phyloP scores from a whole-genome alignment of 2,888 invertebrate genomes.

The Pelosia muscerda region DNA sequence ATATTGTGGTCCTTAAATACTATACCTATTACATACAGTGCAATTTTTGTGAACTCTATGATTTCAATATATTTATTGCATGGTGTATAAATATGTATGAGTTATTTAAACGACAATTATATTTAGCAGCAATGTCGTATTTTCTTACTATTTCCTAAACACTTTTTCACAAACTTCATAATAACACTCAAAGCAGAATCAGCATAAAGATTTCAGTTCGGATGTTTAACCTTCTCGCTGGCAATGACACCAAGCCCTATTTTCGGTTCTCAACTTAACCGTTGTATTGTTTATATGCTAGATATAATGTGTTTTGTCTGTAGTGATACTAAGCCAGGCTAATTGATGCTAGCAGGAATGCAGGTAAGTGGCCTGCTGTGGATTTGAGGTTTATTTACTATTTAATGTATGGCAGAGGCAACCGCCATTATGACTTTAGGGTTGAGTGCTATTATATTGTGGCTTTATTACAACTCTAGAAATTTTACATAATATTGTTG shows the following conservation, averaged over 20 bases:
- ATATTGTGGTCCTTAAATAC: too few species aligned
- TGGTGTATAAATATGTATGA: too few species aligned
- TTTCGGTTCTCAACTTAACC: constrained; percentile 73
- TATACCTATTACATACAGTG: too few species aligned
- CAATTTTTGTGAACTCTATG: too few species aligned
- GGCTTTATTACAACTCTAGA: not conserved
- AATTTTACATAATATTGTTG: not conserved
- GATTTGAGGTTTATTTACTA: constrained; percentile 15
- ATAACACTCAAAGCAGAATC: not conserved
- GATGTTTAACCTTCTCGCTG: not conserved
- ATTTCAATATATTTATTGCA: too few species aligned
- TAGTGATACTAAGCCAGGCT: constrained; percentile 79
- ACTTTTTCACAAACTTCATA: not conserved
- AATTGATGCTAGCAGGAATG: constrained; percentile 64
- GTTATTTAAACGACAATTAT: too few species aligned
- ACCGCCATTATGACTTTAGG: not conserved
- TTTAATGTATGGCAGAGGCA: not conserved
- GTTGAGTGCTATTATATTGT: not conserved
- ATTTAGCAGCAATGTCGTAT: too few species aligned
- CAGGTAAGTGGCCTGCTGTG: constrained; percentile 41
- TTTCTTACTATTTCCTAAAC: too few species aligned
- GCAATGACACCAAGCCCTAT: constrained; percentile 41
- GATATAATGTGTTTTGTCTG: constrained; percentile 84
- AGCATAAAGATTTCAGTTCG: not conserved
- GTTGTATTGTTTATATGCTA: constrained; percentile 81